phyloP scores from a whole-genome alignment of 2,888 invertebrate species.

The Agrotis exclamationis region DNA sequence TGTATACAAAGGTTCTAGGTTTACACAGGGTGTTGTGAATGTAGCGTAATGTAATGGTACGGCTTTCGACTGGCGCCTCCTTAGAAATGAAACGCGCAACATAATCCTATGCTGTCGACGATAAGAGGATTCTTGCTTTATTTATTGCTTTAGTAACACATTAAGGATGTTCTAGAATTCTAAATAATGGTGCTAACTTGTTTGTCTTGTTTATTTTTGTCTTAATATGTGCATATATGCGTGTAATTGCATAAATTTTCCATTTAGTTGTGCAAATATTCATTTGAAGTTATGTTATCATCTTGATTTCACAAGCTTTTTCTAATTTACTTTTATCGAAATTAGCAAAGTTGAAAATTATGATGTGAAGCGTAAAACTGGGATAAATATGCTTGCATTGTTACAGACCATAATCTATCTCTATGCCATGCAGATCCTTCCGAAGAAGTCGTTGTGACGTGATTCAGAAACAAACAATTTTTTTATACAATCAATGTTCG shows the following conservation, averaged over 20 bases:
- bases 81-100: conserved; percentile 53
- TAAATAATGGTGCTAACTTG: not conserved
- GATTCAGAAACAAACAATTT: too few species aligned
- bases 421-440: too few species aligned
- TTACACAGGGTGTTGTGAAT: conserved; percentile 56
- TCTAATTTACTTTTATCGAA: too few species aligned
- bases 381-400: too few species aligned
- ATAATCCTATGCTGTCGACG: conserved; percentile 43
- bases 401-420: too few species aligned
- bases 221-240: too few species aligned
- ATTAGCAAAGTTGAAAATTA: too few species aligned
- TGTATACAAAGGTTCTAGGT: conserved; percentile 67
- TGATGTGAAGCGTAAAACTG: too few species aligned
- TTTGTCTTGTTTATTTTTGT: conserved; percentile 1
- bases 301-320: not conserved
- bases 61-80: conserved; percentile 49
- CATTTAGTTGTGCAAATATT: not conserved
- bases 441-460: too few species aligned
- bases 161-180: conserved; percentile 24
- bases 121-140: conserved; percentile 41
- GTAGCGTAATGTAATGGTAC: conserved; percentile 46
- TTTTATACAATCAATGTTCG: too few species aligned
- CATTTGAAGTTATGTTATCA: too few species aligned
- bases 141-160: conserved; percentile 38
- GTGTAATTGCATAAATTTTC: not conserved